Percentiles rank a stretch among this genome's conserved stretches.
Evolutionary conservation across 2,113 vertebrate genomes (phyloP).

Genomic region (Tautogolabrus adspersus): DNA sequence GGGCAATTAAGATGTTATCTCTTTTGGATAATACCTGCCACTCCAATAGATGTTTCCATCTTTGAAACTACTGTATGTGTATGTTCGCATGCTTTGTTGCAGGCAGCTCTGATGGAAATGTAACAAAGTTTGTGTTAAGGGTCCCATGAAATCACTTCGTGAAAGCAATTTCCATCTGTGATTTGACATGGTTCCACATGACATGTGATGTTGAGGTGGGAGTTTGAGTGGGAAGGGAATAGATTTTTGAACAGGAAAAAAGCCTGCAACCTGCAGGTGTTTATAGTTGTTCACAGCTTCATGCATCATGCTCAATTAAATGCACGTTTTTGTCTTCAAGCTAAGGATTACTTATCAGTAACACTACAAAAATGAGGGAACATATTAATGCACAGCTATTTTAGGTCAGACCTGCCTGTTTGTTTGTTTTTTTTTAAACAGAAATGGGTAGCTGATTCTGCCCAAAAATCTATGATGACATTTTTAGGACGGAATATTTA

Average conservation of each 20-base stretch:
- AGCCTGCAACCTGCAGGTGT: neutral
- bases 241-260: conserved; percentile 5
- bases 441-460: neutral
- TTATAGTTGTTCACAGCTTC: neutral
- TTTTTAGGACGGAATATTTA: conserved; percentile 14
- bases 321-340: neutral
- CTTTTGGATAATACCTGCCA: neutral
- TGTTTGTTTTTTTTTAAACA: conserved; percentile 14
- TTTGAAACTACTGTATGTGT: neutral
- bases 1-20: neutral
- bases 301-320: neutral
- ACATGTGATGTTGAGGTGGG: neutral
- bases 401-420: neutral
- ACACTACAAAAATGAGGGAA: conserved; percentile 8
- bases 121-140: conserved; percentile 3
- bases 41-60: neutral
- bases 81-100: neutral
- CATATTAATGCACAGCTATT: neutral
- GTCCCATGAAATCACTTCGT: conserved; percentile 28
- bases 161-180: conserved; percentile 28
- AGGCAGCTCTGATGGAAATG: conserved; percentile 15
- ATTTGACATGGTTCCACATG: conserved; percentile 27
- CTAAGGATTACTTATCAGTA: neutral
- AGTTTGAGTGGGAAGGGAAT: neutral
- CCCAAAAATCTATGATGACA: conserved; percentile 9